Evolutionary conservation across 2,113 vertebrate species (phyloP).

Genomic region (Cyprinodon tularosa): DNA sequence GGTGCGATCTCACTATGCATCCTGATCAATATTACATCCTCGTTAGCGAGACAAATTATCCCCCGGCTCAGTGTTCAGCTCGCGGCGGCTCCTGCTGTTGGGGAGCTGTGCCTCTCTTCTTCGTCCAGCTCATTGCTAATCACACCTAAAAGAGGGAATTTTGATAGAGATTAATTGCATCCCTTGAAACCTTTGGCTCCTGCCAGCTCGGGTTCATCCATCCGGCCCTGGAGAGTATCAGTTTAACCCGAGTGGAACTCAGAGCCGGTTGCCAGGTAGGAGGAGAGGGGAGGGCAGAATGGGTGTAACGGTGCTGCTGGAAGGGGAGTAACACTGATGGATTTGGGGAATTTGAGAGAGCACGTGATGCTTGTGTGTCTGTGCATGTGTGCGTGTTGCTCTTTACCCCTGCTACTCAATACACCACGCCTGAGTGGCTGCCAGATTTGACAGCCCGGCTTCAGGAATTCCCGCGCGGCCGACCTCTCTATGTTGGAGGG

Average conservation of each 20-base stretch:
- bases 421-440: slow-evolving; percentile 66
- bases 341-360: slow-evolving; percentile 62
- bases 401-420: slow-evolving; percentile 40
- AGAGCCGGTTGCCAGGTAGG: slow-evolving; percentile 41
- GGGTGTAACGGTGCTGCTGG: slow-evolving; percentile 38
- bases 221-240: slow-evolving; percentile 58
- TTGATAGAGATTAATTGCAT: slow-evolving; percentile 75
- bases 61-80: slow-evolving; percentile 32
- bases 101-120: slow-evolving; percentile 26
- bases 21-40: slow-evolving; percentile 77
- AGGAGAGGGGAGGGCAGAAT: slow-evolving; percentile 43
- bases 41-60: slow-evolving; percentile 75
- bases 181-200: slow-evolving; percentile 46
- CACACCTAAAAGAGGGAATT: slow-evolving; percentile 62
- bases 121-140: slow-evolving; percentile 57
- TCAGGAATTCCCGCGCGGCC: slow-evolving; percentile 63
- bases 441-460: slow-evolving; percentile 69
- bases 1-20: slow-evolving; percentile 54
- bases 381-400: slow-evolving; percentile 32
- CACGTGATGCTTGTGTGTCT: slow-evolving; percentile 13
- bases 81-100: slow-evolving; percentile 21
- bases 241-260: slow-evolving; percentile 66
- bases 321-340: slow-evolving; percentile 43
- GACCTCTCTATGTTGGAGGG: slow-evolving; percentile 63
- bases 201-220: slow-evolving; percentile 41